Evolutionary conservation across 2,797 vertebrate species (phyloP).

Genomic region (Buceros bicornis): DNA sequence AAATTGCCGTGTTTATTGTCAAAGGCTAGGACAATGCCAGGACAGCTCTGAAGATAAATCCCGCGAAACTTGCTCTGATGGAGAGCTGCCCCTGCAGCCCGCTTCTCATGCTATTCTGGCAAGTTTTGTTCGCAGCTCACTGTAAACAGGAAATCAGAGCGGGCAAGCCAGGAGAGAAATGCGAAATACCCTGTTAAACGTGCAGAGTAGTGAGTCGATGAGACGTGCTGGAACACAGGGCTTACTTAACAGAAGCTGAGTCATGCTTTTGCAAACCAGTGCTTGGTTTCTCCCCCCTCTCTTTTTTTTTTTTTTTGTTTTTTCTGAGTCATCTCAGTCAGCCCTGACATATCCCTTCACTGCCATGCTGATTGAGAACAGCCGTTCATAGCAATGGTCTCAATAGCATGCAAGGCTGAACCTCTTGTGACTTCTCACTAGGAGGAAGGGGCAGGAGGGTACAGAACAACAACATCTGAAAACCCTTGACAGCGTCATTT

Average conservation of each 20-base stretch:
- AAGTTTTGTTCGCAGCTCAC: not conserved
- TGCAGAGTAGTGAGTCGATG: not conserved
- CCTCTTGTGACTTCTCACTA: not conserved
- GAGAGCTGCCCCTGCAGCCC: not conserved
- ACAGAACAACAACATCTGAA: not conserved
- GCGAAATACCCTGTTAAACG: not conserved
- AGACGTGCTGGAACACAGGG: not conserved
- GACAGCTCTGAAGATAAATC: not conserved
- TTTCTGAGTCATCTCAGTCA: slow-evolving; percentile 35
- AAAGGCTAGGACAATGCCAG: not conserved
- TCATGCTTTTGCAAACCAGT: not conserved
- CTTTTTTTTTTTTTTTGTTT: not conserved
- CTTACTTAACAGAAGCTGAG: slow-evolving; percentile 56
- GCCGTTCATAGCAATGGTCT: not conserved
- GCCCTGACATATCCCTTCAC: not conserved
- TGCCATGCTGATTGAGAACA: slow-evolving; percentile 1
- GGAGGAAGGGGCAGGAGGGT: not conserved
- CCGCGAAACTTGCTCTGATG: not conserved
- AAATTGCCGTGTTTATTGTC: not conserved
- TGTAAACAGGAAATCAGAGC: not conserved
- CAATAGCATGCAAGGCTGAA: not conserved
- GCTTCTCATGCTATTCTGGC: not conserved
- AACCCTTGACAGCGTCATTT: not conserved
- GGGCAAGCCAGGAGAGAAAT: not conserved
- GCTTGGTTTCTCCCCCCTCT: not conserved